Evolutionary conservation across 2,113 vertebrate species (phyloP).

Genomic region (Myrmophylax atrothorax): DNA sequence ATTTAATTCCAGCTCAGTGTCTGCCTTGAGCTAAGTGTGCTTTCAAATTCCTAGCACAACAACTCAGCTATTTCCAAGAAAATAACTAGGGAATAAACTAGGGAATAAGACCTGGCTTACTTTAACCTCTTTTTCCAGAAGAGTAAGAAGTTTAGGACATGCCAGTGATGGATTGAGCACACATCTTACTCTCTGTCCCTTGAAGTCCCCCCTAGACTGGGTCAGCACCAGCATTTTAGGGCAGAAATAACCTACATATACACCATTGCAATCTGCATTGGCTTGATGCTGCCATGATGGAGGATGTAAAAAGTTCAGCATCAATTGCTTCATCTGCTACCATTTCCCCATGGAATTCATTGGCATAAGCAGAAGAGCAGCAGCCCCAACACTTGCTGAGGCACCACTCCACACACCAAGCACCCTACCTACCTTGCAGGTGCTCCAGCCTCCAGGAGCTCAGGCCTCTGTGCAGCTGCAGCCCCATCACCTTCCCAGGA

Average conservation of each 20-base stretch:
- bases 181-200: neutral
- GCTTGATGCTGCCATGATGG: fast-evolving
- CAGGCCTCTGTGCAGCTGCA: neutral
- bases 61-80: neutral
- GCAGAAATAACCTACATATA: neutral
- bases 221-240: neutral
- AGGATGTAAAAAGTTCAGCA: neutral
- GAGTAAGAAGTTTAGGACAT: neutral
- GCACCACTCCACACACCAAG: fast-evolving
- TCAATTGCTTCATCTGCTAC: neutral
- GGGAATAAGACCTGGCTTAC: neutral
- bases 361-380: neutral
- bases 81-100: neutral
- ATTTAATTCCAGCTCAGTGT: neutral
- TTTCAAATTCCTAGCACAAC: neutral
- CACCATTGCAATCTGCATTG: neutral
- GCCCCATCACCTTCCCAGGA: neutral
- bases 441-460: neutral
- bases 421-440: neutral
- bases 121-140: neutral
- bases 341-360: neutral
- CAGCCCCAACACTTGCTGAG: neutral
- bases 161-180: neutral
- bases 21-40: neutral
- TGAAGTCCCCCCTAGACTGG: neutral